Conservation (phyloP, 2,113 vertebrate genomes). For the Mesoclemmys tuberculata region DNA sequence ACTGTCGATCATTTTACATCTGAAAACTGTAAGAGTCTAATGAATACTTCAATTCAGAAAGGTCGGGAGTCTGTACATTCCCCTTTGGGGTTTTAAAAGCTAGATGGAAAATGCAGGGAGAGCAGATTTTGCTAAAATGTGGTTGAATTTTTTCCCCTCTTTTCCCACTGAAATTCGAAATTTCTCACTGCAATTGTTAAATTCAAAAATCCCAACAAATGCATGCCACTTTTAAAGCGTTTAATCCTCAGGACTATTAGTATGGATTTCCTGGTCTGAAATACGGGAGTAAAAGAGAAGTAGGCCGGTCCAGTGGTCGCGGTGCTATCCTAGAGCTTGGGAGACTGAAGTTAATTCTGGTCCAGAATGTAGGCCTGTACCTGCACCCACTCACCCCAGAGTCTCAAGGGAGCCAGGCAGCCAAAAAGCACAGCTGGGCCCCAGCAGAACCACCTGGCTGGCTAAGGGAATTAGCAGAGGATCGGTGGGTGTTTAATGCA, state of each 20-base stretch:
- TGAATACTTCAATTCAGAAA: not conserved
- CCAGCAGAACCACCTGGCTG: too few relatives aligned
- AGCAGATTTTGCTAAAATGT: not conserved
- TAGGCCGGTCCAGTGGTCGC: rapidly evolving
- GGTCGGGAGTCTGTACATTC: rapidly evolving
- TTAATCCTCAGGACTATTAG: not conserved
- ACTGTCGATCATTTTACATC: rapidly evolving
- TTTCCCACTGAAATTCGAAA: not conserved
- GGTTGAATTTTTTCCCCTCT: not conserved
- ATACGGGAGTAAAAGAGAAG: not conserved
- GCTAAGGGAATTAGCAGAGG: too few relatives aligned
- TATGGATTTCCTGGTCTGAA: rapidly evolving
- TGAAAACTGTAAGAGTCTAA: not conserved
- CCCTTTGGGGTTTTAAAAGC: not conserved
- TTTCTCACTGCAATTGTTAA: not conserved
- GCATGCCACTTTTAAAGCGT: rapidly evolving
- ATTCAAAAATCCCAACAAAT: not conserved
- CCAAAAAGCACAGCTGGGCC: not conserved
- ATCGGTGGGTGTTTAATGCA: too few relatives aligned
- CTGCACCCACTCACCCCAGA: not conserved
- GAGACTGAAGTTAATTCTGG: not conserved
- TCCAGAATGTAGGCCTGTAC: not conserved
- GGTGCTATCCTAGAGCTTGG: not conserved
- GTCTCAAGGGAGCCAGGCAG: not conserved
- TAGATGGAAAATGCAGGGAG: rapidly evolving